Evolutionary conservation across 2,113 vertebrate species (phyloP), one percentile per base, ranked within the genome.

Genomic region (Coptodon rendalli): DNA sequence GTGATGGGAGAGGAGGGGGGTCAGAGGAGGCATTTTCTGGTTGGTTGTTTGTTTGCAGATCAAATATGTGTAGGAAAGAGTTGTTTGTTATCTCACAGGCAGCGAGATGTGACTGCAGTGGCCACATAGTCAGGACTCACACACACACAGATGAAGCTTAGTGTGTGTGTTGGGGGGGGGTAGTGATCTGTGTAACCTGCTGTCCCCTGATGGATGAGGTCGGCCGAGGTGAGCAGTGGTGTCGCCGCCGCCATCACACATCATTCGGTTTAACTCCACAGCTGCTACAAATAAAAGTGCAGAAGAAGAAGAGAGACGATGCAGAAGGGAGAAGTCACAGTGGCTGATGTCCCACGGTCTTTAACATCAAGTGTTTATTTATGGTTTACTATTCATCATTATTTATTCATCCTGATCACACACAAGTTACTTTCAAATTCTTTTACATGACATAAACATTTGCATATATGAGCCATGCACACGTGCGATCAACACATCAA

Each of bases 61-160:
- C 92, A 57, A 34, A 92, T 93, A 89, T 82, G 87, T 93, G 83
- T 86, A 80, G 88, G 57, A 91, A 83, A 86, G 76, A 84, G 83
- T 66, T 91, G 87, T 89, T 90, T 82, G 88, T 90, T 86, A 82
- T 89, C 80, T 82, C 9, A 31, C 76, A 71, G 78, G 81, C 86
- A 87, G 71, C 83, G 6, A 19, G 71, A 76, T 82, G 79, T 83
- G 82, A 88, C 84, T 80, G 45, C 73, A 48, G 71, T 82, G 85
- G 63, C 71, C 71, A 50, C 24, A 48, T 50, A 79, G 48, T 45
- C 11, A 8, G 29, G 29, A 17, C 85, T 29, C 83, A 86, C 66
- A 45, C 73, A 61, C 78, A 81, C 38, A 81, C 48, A 78, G 9
- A 31, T 19, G 9, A 48, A 76, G 71, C 38, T 24, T 9, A 14